phyloP scores from a whole-genome alignment of 2,113 vertebrate species.

The Corythoichthys haematopterus region DNA sequence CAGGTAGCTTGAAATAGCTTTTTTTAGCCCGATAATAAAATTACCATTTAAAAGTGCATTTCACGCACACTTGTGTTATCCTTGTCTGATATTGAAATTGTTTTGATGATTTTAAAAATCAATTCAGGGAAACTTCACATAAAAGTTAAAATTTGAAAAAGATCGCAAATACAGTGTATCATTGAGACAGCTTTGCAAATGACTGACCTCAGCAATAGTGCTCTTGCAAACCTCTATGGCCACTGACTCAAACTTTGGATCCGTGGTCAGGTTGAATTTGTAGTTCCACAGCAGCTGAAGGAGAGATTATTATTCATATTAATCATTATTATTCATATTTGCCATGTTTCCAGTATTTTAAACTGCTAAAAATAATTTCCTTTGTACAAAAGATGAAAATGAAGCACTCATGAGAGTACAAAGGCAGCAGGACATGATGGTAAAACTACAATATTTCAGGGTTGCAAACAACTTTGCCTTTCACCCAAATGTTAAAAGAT shows the following conservation, averaged over 20 bases:
- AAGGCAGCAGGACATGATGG: neutral
- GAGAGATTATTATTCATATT: neutral
- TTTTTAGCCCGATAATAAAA: too few relatives aligned
- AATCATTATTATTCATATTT: neutral
- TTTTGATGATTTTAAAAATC: too few relatives aligned
- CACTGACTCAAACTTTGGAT: constrained; percentile 94
- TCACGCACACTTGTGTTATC: too few relatives aligned
- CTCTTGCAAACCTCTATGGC: constrained; percentile 92
- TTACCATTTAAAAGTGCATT: too few relatives aligned
- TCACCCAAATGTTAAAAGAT: too few relatives aligned
- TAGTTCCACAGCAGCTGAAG: constrained; percentile 93
- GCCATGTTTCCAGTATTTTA: neutral
- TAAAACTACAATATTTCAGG: neutral
- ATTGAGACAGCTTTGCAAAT: neutral
- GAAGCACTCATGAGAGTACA: neutral
- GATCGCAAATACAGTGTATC: neutral
- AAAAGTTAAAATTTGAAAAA: too few relatives aligned
- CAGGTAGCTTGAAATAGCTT: too few relatives aligned
- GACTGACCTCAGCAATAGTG: constrained; percentile 84
- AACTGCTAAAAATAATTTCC: neutral
- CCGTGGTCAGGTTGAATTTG: constrained; percentile 91
- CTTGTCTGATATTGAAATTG: too few relatives aligned
- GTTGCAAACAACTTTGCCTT: too few relatives aligned
- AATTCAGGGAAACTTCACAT: too few relatives aligned
- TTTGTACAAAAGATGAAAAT: neutral